A percentile compares a stretch with the other conserved stretches of the same genome.
phyloP scores from a whole-genome alignment of 2,797 vertebrate genomes.

The Euthynnus affinis region DNA sequence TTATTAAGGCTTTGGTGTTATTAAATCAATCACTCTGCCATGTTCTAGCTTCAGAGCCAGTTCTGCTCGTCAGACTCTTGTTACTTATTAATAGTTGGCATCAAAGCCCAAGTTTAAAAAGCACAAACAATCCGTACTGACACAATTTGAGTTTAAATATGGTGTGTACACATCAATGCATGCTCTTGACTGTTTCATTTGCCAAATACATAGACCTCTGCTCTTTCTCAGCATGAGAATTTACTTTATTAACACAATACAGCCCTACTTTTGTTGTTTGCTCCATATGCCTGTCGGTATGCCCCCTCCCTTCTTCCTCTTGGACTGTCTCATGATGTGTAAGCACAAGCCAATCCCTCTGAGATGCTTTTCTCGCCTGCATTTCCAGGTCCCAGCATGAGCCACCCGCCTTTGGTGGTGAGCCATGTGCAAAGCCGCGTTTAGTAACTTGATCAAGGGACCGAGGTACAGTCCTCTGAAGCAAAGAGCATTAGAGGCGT shows the following conservation, averaged over 20 bases:
- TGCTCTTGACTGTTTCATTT: slow-evolving; percentile 24
- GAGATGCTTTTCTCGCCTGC: slow-evolving; percentile 78
- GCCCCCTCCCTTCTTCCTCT: slow-evolving; percentile 52
- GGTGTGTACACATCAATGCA: neutral
- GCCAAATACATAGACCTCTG: slow-evolving; percentile 54
- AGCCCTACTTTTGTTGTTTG: slow-evolving; percentile 59
- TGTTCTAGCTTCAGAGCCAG: slow-evolving; percentile 55
- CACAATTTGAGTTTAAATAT: slow-evolving; percentile 27
- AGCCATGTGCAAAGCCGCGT: slow-evolving; percentile 82
- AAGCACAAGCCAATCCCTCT: slow-evolving; percentile 81
- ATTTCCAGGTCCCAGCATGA: slow-evolving; percentile 80
- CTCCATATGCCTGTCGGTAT: slow-evolving; percentile 53
- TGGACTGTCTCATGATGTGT: slow-evolving; percentile 74
- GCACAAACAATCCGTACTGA: slow-evolving; percentile 47
- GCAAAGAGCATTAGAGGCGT: slow-evolving; percentile 85
- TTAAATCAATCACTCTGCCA: slow-evolving; percentile 74
- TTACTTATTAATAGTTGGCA: slow-evolving; percentile 67
- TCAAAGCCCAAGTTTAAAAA: slow-evolving; percentile 67
- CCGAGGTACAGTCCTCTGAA: slow-evolving; percentile 83
- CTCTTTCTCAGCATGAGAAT: slow-evolving; percentile 48
- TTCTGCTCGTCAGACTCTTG: slow-evolving; percentile 44
- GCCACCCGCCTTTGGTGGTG: slow-evolving; percentile 78
- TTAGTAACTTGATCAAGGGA: slow-evolving; percentile 85
- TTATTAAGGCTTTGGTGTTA: slow-evolving; percentile 56
- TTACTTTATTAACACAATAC: slow-evolving; percentile 63